phyloP scores from a whole-genome alignment of 2,113 vertebrate species.

The Trichomycterus rosablanca region DNA sequence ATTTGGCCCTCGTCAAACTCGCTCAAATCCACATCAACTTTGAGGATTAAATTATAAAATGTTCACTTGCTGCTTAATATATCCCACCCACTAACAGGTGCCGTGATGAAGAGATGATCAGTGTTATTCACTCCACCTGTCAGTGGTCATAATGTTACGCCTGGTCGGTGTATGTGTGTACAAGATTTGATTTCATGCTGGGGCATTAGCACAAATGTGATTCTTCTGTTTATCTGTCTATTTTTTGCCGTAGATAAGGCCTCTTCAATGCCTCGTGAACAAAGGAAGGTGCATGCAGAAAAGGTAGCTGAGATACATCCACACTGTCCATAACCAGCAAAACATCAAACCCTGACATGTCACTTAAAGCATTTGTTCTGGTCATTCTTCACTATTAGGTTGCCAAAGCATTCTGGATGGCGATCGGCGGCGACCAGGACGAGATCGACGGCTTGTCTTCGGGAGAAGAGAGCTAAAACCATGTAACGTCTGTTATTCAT shows the following conservation, averaged over 20 bases:
- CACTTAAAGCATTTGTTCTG: not conserved
- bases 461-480: constrained; percentile 81
- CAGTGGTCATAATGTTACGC: too few species aligned
- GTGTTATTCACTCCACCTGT: too few species aligned
- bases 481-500: not conserved
- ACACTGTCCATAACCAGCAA: not conserved
- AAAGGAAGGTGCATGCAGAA: constrained; percentile 93
- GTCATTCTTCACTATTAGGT: constrained; percentile 66
- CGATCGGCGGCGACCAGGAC: constrained; percentile 91
- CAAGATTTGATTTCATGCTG: too few species aligned
- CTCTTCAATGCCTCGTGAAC: constrained; percentile 87
- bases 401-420: constrained; percentile 98
- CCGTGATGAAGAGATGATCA: too few species aligned
- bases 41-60: too few species aligned
- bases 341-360: not conserved
- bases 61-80: too few species aligned
- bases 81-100: too few species aligned
- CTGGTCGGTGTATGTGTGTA: too few species aligned
- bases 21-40: too few species aligned
- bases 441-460: constrained; percentile 93
- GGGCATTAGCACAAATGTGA: not conserved
- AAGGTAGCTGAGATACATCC: constrained; percentile 76
- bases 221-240: constrained; percentile 13
- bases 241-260: constrained; percentile 82
- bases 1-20: too few species aligned